Conservation (phyloP, 2,113 vertebrate genomes). For the Cinclus mexicanus region DNA sequence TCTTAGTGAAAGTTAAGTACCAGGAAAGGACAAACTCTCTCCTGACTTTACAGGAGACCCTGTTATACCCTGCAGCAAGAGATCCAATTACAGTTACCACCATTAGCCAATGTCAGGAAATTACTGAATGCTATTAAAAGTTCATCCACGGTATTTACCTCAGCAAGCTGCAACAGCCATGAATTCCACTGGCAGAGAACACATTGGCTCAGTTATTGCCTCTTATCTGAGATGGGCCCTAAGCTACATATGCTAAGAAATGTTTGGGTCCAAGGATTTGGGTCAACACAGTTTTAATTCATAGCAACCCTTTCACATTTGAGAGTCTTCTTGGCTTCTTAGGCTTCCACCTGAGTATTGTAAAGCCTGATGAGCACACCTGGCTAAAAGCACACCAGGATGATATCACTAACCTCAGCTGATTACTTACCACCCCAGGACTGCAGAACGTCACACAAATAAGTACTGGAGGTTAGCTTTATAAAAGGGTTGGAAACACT, state of each 20-base stretch:
- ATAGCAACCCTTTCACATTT: background rate
- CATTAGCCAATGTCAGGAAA: constrained; percentile 38
- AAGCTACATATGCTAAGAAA: background rate
- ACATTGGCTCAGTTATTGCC: background rate
- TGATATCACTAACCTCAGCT: background rate
- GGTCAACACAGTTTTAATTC: background rate
- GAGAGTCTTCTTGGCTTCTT: background rate
- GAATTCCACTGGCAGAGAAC: background rate
- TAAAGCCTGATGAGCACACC: background rate
- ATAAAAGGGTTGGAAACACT: background rate
- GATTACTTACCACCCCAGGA: background rate
- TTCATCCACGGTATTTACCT: background rate
- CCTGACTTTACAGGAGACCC: background rate
- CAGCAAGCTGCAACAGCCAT: background rate
- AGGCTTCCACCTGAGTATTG: background rate
- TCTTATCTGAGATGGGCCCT: background rate
- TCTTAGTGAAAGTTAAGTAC: background rate
- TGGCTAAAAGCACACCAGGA: background rate
- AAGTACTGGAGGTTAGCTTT: background rate
- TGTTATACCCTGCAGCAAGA: background rate
- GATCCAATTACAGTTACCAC: background rate
- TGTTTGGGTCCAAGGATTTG: background rate
- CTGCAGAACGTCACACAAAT: background rate
- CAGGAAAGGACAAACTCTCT: background rate
- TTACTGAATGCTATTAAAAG: constrained; percentile 9